Percentiles rank a stretch among this genome's conserved stretches.
phyloP scores from a whole-genome alignment of 2,113 vertebrate genomes.

The Hemichromis elongatus region DNA sequence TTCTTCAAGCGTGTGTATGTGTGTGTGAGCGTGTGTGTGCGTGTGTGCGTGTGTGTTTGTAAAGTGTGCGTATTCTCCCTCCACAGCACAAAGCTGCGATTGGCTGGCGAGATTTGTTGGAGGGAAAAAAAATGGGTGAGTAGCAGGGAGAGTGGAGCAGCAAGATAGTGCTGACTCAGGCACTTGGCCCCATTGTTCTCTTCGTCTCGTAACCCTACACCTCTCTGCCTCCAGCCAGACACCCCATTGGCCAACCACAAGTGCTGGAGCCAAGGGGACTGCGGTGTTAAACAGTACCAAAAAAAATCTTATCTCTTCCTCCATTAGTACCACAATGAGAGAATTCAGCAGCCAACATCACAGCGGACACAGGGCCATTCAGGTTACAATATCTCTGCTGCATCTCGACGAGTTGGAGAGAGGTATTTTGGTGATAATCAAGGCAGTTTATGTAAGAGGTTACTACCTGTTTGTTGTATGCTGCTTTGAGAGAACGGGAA shows the following conservation, averaged over 20 bases:
- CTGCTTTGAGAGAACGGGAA: background rate
- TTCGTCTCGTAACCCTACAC: slow-evolving; percentile 57
- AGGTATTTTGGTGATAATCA: slow-evolving; percentile 30
- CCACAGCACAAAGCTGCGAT: slow-evolving; percentile 43
- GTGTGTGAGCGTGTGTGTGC: too few relatives aligned
- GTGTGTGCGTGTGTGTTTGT: slow-evolving; percentile 9
- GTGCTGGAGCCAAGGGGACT: slow-evolving; percentile 64
- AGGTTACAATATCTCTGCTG: slow-evolving; percentile 18
- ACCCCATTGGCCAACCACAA: slow-evolving; percentile 52
- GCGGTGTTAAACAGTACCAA: slow-evolving; percentile 61
- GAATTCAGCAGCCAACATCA: slow-evolving; percentile 50
- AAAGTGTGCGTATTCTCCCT: slow-evolving; percentile 37
- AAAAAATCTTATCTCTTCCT: slow-evolving; percentile 63
- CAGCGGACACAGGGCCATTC: slow-evolving; percentile 48
- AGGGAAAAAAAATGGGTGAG: slow-evolving; percentile 51
- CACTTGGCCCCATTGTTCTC: slow-evolving; percentile 65
- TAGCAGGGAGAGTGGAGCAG: slow-evolving; percentile 25
- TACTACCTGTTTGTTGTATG: background rate
- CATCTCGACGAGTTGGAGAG: slow-evolving; percentile 14
- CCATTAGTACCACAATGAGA: slow-evolving; percentile 64
- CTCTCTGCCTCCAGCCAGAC: slow-evolving; percentile 50
- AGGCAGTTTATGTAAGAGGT: background rate
- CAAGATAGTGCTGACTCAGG: slow-evolving; percentile 70
- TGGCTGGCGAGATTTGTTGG: slow-evolving; percentile 54
- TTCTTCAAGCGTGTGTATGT: background rate